Percentiles rank a stretch among this genome's conserved stretches.
Evolutionary conservation across 2,113 vertebrate genomes (phyloP).

Genomic region (Neotragus moschatus): DNA sequence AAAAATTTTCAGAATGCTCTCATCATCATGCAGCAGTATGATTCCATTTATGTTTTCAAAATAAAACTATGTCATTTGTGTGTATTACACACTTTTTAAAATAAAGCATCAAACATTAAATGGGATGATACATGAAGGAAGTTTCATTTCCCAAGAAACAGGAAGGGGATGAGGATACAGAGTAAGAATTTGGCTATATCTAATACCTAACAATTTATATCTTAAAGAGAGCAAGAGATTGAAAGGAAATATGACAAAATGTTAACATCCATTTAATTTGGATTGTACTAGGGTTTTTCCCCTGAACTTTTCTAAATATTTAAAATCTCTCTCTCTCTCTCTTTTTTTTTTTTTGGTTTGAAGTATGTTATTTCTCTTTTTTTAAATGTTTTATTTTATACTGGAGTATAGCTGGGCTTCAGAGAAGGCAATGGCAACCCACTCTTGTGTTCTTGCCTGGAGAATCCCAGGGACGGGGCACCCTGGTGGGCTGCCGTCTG

Average conservation of each 20-base stretch:
- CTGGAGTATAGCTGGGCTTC: neutral
- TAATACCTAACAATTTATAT: neutral
- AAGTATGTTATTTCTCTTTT: neutral
- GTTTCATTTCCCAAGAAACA: neutral
- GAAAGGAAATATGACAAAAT: constrained; percentile 32
- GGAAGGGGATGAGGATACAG: neutral
- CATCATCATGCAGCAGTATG: neutral
- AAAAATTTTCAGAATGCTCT: neutral
- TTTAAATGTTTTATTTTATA: neutral
- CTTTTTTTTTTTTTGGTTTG: neutral
- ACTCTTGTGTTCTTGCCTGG: no score
- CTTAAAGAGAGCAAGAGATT: neutral
- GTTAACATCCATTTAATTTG: neutral
- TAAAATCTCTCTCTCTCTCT: neutral
- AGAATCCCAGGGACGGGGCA: no score
- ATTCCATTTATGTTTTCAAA: neutral
- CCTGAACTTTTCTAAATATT: neutral
- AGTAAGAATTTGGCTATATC: neutral
- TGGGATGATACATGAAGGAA: neutral
- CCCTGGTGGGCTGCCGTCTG: no score
- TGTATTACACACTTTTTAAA: neutral
- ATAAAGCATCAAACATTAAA: constrained; percentile 7
- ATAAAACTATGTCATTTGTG: neutral
- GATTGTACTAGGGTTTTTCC: neutral
- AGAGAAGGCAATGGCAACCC: no score